phyloP scores from a whole-genome alignment of 2,888 invertebrate species.

The Empis livida region DNA sequence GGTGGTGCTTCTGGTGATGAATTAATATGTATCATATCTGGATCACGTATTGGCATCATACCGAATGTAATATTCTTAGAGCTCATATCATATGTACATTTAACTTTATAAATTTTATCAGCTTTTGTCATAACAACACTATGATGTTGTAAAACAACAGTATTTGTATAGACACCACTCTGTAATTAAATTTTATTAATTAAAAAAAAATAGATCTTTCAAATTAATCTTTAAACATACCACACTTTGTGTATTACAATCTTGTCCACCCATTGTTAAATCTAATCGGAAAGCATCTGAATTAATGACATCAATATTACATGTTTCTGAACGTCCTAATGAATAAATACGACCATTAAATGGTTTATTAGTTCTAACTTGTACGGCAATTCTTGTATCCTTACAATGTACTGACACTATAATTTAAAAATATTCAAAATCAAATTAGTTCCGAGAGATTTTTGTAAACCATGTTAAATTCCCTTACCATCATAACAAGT shows the following conservation, averaged over 20 bases:
- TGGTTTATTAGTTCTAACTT: constrained; percentile 84
- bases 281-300: constrained; percentile 86
- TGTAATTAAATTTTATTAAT: constrained; percentile 27
- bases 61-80: constrained; percentile 93
- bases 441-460: not conserved
- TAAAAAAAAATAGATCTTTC: not conserved
- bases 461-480: not conserved
- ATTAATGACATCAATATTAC: constrained; percentile 87
- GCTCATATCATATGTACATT: constrained; percentile 92
- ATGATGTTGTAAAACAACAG: constrained; percentile 87
- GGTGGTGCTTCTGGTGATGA: constrained; percentile 91
- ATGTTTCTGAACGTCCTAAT: constrained; percentile 83
- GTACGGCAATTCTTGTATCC: constrained; percentile 85
- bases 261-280: constrained; percentile 85
- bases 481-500: constrained; percentile 84
- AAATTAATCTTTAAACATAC: constrained; percentile 44
- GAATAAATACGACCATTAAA: constrained; percentile 93
- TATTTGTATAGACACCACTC: constrained; percentile 89
- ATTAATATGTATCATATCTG: constrained; percentile 91
- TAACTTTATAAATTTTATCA: constrained; percentile 91
- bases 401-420: constrained; percentile 87
- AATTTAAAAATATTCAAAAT: constrained; percentile 18
- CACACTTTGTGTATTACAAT: constrained; percentile 91
- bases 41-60: constrained; percentile 94
- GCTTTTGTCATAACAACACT: constrained; percentile 95